Evolutionary conservation across 2,113 vertebrate species (phyloP).

Genomic region (Carollia perspicillata): DNA sequence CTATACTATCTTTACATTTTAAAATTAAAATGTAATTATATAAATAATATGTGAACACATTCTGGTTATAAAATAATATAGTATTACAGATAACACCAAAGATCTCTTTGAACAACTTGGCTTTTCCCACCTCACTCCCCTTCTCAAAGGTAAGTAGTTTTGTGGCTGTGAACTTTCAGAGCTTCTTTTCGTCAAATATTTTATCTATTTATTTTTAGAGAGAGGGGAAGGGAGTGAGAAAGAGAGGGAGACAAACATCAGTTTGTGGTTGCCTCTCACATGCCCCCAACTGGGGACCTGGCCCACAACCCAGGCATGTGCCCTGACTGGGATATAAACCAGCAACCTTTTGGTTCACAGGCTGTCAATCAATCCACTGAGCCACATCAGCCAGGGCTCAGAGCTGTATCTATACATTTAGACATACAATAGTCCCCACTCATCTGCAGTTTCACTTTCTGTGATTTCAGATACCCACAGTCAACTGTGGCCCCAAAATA

Average conservation of each 20-base stretch:
- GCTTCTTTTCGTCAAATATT: background rate
- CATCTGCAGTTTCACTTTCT: background rate
- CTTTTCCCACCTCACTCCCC: background rate
- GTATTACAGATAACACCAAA: background rate
- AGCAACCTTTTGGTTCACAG: too few species aligned
- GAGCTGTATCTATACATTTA: background rate
- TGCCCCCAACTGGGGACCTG: too few species aligned
- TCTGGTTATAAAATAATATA: background rate
- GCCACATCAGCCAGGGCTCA: background rate
- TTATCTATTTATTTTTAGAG: too few species aligned
- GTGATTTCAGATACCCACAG: background rate
- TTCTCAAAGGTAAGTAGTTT: conserved; percentile 16
- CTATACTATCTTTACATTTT: background rate
- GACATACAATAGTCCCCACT: background rate
- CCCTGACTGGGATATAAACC: too few species aligned
- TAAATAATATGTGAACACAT: background rate
- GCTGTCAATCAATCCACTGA: too few species aligned
- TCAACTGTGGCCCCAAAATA: background rate
- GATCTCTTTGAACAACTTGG: background rate
- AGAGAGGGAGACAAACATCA: too few species aligned
- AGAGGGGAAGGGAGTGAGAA: too few species aligned
- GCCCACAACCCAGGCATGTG: too few species aligned
- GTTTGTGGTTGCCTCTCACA: too few species aligned
- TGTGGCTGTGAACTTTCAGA: background rate
- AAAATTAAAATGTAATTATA: background rate